These are phyloP conservation scores for Menidia menidia DNA, from an alignment of 2,797 vertebrate species.

Conservation along the genomic window DNA sequence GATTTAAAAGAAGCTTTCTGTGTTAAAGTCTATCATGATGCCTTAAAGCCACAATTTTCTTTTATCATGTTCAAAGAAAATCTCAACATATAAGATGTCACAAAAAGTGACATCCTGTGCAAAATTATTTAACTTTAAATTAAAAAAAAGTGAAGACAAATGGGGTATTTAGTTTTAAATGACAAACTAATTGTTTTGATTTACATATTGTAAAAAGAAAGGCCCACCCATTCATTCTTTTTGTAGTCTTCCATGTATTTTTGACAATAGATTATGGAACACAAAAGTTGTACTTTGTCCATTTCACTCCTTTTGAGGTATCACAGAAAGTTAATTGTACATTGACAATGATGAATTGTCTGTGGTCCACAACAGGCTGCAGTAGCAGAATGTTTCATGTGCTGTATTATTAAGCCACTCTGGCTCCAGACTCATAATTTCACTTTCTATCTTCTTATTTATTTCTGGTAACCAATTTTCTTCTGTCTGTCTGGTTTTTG, in stretches of 20 bases:
- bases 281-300: no score
- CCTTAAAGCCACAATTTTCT: constrained; percentile 29
- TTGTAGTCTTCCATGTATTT: no score
- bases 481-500: no score
- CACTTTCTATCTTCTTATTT: no score
- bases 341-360: neutral
- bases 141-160: no score
- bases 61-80: constrained; percentile 52
- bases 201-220: neutral
- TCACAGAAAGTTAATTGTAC: neutral
- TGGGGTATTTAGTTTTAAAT: no score
- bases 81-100: neutral
- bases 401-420: neutral
- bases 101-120: neutral
- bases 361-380: neutral
- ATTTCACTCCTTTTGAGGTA: neutral
- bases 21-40: constrained; percentile 35
- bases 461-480: no score
- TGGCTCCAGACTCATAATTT: neutral
- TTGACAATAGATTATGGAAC: no score
- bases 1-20: constrained; percentile 16
- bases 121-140: neutral
- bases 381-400: neutral
- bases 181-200: neutral
- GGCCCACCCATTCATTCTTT: neutral